These are phyloP conservation scores for Thymelicus lineola DNA, from an alignment of 2,888 invertebrate genomes.

Conservation along the genomic window DNA sequence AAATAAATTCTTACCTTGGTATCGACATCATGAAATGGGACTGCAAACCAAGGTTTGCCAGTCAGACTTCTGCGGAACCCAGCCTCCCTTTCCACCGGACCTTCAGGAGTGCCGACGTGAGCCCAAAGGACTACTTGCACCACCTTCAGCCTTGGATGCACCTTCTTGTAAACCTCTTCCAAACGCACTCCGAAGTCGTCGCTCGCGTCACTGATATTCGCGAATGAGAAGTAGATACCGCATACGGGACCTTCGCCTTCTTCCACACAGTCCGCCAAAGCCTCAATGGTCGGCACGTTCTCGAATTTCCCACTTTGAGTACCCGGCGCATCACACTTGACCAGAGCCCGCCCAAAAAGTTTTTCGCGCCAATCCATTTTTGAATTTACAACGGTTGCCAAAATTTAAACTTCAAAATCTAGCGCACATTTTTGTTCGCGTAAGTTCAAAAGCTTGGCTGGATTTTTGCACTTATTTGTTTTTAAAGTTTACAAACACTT, in stretches of 20 bases:
- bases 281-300: slow-evolving; percentile 74
- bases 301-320: slow-evolving; percentile 77
- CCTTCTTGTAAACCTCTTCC: slow-evolving; percentile 83
- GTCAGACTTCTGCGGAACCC: slow-evolving; percentile 86
- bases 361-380: slow-evolving; percentile 86
- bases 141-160: slow-evolving; percentile 84
- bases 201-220: slow-evolving; percentile 88
- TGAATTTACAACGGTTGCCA: slow-evolving; percentile 31
- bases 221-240: slow-evolving; percentile 89
- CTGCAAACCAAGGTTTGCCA: slow-evolving; percentile 89
- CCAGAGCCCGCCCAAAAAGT: slow-evolving; percentile 84
- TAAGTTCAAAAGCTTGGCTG: not conserved
- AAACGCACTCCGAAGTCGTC: slow-evolving; percentile 88
- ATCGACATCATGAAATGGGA: slow-evolving; percentile 89
- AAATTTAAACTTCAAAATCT: slow-evolving; percentile 26
- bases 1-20: slow-evolving; percentile 84
- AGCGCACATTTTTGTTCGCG: not conserved
- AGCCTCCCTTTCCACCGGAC: slow-evolving; percentile 87
- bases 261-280: slow-evolving; percentile 74
- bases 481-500: slow-evolving; percentile 17
- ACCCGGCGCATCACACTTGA: slow-evolving; percentile 78
- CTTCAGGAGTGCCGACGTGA: slow-evolving; percentile 82
- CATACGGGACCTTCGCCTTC: slow-evolving; percentile 81
- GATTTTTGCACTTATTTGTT: not conserved
- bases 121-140: slow-evolving; percentile 90